A percentile compares a stretch with the other conserved stretches of the same genome.
Conservation (phyloP, 2,113 vertebrate species). For the Acanthisitta chloris region DNA sequence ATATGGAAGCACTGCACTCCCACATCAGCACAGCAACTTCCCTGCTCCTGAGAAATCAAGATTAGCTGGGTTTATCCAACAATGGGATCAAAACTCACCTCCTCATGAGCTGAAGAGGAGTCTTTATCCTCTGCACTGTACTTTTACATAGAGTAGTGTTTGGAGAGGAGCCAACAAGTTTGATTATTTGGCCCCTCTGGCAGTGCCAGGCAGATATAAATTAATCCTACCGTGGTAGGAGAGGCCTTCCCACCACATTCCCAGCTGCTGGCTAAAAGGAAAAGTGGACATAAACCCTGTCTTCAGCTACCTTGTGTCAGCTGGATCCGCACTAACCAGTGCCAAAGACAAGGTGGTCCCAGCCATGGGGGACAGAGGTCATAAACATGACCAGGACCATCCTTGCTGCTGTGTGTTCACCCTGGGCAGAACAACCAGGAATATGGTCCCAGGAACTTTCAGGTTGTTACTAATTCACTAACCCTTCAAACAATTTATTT, state of each 20-base stretch:
- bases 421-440: not conserved
- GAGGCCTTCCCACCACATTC: not conserved
- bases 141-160: not conserved
- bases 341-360: not conserved
- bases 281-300: not conserved
- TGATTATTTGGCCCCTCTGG: not conserved
- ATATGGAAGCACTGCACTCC: not conserved
- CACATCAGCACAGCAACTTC: not conserved
- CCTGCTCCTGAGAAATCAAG: not conserved
- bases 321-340: not conserved
- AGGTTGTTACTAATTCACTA: not conserved
- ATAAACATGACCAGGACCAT: rapidly evolving
- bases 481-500: not conserved
- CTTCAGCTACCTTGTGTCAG: not conserved
- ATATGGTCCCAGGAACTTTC: not conserved
- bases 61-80: not conserved
- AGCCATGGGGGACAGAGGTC: not conserved
- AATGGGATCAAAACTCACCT: not conserved
- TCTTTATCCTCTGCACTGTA: not conserved
- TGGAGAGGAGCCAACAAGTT: not conserved
- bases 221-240: not conserved
- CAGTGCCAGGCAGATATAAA: not conserved
- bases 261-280: not conserved
- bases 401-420: rapidly evolving
- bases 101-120: not conserved